Evolutionary conservation across 1,140 invertebrate species (phyloP), one percentile per base, ranked within the genome.

Genomic region (Bombus superbus): DNA sequence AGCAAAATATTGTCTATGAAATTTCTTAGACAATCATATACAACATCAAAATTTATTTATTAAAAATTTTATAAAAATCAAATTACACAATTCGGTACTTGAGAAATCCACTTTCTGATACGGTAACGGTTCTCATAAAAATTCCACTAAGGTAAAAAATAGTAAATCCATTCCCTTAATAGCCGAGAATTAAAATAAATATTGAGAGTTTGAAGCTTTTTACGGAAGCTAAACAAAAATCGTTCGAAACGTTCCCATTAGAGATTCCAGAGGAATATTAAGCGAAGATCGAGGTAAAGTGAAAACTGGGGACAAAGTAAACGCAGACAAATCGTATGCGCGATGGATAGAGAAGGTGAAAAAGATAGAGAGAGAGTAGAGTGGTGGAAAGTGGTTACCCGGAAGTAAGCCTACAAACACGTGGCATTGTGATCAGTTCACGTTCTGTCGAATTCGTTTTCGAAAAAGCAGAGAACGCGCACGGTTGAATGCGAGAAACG

Each of bases 401-500:
- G 69, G 38, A 13, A 74, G 44, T 71, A 75, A 82, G 40, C 42
- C 40, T 47, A 53, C 40, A 66, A 79, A 81, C 59, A 71, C 64
- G 77, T 66, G 62, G 44, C 47, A 83, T 83, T 86, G 78, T 57
- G 68, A 88, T 83, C 72, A 32, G n/a, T 40, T 25, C 64, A 53
- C 44, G 59, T 76, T 79, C 72, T 80, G 86, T 89, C 83, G 82
- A 83, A 90, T 90, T 87, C 79, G 87, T 90, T 92, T 66, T 92
- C 76, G 89, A 93, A 90, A 92, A 91, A 91, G 86, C 90, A 83
- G 83, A 72, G 72, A 86, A 88, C 75, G 73, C 79, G 81, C 82
- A 53, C 68, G 71, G 71, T 35, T 87, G 86, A 94, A 92, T 92
- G 82, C 83, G 86, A 90, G 89, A 93, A 92, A 92, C 81, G 86